Conservation (phyloP, 2,888 invertebrate species). For the Cybosia mesomella region DNA sequence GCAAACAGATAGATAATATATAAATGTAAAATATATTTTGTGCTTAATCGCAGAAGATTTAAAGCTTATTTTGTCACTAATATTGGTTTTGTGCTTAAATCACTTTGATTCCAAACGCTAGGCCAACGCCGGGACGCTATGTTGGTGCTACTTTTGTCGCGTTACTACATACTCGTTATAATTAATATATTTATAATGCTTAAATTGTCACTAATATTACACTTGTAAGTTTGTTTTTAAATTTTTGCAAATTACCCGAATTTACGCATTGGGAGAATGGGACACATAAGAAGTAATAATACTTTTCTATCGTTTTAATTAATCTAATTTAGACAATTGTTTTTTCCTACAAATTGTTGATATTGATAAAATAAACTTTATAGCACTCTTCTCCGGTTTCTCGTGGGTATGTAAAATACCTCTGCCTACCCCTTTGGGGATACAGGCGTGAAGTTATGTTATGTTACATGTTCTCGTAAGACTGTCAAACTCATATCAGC, state of each 20-base stretch:
- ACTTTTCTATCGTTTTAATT: background rate
- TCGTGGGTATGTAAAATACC: no score
- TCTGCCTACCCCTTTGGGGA: no score
- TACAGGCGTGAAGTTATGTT: no score
- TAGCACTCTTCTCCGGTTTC: no score
- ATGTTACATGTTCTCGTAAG: no score
- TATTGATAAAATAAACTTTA: no score
- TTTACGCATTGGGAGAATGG: background rate
- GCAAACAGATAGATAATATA: background rate
- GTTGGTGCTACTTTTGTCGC: slow-evolving; percentile 3
- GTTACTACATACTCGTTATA: background rate
- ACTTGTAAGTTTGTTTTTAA: background rate
- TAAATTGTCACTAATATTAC: slow-evolving; percentile 18
- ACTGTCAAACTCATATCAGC: no score
- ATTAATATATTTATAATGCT: slow-evolving; percentile 8
- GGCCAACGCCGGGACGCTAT: slow-evolving; percentile 12
- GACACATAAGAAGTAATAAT: background rate
- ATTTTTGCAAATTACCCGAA: background rate
- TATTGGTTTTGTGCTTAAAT: slow-evolving; percentile 17
- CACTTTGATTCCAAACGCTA: slow-evolving; percentile 9
- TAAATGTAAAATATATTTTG: slow-evolving; percentile 8
- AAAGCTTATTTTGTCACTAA: slow-evolving; percentile 19
- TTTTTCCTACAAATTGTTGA: no score
- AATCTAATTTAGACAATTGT: background rate
- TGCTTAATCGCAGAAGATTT: slow-evolving; percentile 6